phyloP scores from a whole-genome alignment of 2,113 vertebrate genomes.

The Cinclus cinclus region DNA sequence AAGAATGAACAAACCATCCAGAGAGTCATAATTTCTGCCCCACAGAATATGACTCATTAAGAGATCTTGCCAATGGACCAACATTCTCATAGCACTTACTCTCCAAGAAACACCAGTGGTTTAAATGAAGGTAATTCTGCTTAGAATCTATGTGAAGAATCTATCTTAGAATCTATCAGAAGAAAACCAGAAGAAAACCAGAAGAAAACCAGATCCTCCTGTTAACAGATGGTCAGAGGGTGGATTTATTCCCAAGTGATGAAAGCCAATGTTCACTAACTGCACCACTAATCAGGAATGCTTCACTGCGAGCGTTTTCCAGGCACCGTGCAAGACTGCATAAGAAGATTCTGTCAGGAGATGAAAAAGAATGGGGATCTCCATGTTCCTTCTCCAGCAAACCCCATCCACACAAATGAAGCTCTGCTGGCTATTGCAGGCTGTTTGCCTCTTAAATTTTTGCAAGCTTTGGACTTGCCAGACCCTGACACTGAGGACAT shows the following conservation, averaged over 20 bases:
- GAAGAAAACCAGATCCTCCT: not conserved
- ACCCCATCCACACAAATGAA: not conserved
- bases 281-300: not conserved
- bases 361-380: not conserved
- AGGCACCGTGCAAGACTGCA: not conserved
- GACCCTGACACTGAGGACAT: accelerated
- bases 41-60: not conserved
- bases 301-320: not conserved
- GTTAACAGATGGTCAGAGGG: slow-evolving; percentile 7
- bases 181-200: not conserved
- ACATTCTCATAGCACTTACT: not conserved
- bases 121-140: not conserved
- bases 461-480: not conserved
- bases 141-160: not conserved
- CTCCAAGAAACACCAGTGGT: not conserved
- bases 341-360: not conserved
- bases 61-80: not conserved
- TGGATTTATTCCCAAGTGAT: not conserved
- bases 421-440: not conserved
- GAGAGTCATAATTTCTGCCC: not conserved
- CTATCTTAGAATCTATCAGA: not conserved
- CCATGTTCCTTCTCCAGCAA: not conserved
- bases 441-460: not conserved
- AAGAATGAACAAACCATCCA: not conserved
- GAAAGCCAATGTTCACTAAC: not conserved